Evolutionary conservation across 2,888 invertebrate genomes (phyloP).

Genomic region (Spilarctia lutea): DNA sequence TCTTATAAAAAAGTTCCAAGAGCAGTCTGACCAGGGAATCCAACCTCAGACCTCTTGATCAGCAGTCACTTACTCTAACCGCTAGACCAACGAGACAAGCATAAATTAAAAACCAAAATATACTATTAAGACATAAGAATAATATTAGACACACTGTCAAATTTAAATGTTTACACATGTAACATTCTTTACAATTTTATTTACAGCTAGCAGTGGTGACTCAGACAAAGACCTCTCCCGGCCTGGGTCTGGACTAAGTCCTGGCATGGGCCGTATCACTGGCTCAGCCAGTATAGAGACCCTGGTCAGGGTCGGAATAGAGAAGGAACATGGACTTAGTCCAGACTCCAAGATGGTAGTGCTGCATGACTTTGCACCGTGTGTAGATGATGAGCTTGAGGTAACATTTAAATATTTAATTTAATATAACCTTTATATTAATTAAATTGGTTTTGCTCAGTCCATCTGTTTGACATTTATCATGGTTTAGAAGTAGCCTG

Average conservation of each 20-base stretch:
- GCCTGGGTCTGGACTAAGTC: slow-evolving; percentile 88
- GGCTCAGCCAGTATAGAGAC: slow-evolving; percentile 98
- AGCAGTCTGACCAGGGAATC: no score
- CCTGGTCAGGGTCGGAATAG: slow-evolving; percentile 94
- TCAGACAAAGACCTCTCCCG: slow-evolving; percentile 91
- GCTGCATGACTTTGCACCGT: slow-evolving; percentile 97
- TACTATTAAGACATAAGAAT: no score
- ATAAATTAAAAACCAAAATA: no score
- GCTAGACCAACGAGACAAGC: no score
- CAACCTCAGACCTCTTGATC: no score
- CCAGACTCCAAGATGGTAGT: slow-evolving; percentile 98
- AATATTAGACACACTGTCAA: no score
- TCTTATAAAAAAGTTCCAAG: no score
- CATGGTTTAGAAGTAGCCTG: no score
- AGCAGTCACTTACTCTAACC: no score
- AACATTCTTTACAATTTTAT: background rate
- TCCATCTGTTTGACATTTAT: no score
- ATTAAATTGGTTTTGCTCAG: no score
- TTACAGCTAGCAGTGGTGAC: slow-evolving; percentile 90
- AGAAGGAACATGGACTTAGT: slow-evolving; percentile 96
- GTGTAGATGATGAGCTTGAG: slow-evolving; percentile 97
- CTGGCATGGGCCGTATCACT: slow-evolving; percentile 96
- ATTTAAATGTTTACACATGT: no score
- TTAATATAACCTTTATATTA: background rate
- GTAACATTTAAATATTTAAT: slow-evolving; percentile 71